Conservation (phyloP, 1,140 invertebrate species). For the Nilaparvata lugens region DNA sequence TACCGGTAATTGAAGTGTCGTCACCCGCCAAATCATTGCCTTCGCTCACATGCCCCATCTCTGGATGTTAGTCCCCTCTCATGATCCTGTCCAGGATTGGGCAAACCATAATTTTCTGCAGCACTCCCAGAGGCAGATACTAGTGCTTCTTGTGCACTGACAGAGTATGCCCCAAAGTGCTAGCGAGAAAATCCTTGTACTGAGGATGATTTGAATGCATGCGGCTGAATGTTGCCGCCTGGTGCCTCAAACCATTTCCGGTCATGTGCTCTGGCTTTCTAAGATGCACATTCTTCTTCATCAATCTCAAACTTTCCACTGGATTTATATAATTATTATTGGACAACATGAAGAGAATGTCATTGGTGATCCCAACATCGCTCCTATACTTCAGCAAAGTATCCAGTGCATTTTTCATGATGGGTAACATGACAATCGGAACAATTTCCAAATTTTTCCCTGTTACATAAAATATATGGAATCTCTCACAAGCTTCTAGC, state of each 20-base stretch:
- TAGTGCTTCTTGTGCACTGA: constrained; percentile 10
- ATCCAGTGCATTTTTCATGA: constrained; percentile 9
- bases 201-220: constrained; percentile 1
- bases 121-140: background rate
- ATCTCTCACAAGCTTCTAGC: background rate
- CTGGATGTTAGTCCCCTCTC: no score
- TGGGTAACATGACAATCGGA: background rate
- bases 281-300: background rate
- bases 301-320: background rate
- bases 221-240: constrained; percentile 3
- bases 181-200: constrained; percentile 7
- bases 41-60: no score
- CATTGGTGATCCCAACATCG: background rate
- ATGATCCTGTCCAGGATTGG: background rate
- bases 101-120: constrained; percentile 8
- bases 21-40: no score
- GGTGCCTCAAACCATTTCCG: constrained; percentile 6
- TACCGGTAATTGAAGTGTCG: no score
- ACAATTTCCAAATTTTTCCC: constrained; percentile 9
- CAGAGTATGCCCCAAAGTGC: constrained; percentile 1
- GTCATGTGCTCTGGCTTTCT: constrained; percentile 6
- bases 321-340: background rate
- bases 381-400: background rate
- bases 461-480: constrained; percentile 6
- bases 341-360: background rate